A percentile compares a stretch with the other conserved stretches of the same genome.
Conservation (phyloP, 1,140 invertebrate genomes). For the Paracyclopina nana region DNA sequence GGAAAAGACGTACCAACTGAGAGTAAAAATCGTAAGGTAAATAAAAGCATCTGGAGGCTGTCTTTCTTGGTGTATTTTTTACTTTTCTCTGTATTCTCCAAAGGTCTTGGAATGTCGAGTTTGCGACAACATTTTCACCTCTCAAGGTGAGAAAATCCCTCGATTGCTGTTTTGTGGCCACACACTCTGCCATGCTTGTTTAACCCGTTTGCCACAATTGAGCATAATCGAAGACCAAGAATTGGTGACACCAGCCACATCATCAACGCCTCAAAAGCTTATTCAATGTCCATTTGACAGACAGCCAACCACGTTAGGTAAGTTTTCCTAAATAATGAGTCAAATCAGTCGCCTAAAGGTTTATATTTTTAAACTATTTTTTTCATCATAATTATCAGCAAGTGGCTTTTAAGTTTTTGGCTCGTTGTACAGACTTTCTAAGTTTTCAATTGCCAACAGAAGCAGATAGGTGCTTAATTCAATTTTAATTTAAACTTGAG, state of each 20-base stretch:
- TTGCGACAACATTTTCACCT: slow-evolving; percentile 39
- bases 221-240: not conserved
- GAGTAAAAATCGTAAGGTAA: no score
- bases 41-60: no score
- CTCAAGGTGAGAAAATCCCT: slow-evolving; percentile 39
- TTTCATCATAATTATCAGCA: no score
- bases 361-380: no score
- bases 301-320: slow-evolving; percentile 35
- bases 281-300: slow-evolving; percentile 37
- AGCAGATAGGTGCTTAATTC: no score
- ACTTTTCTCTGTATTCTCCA: no score
- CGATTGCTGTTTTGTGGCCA: slow-evolving; percentile 39
- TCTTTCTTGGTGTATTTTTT: no score
- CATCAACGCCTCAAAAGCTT: not conserved
- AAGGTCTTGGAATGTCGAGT: slow-evolving; percentile 34
- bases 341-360: not conserved
- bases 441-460: no score
- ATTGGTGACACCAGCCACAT: slow-evolving; percentile 26
- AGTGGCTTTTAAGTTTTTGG: no score
- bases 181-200: slow-evolving; percentile 39
- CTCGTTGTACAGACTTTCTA: no score
- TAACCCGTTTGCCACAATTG: slow-evolving; percentile 31
- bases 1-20: no score
- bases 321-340: slow-evolving; percentile 8
- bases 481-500: no score